Percentiles rank a stretch among this genome's conserved stretches.
Evolutionary conservation across 2,113 vertebrate genomes (phyloP).

Genomic region (Hippoglossus stenolepis): DNA sequence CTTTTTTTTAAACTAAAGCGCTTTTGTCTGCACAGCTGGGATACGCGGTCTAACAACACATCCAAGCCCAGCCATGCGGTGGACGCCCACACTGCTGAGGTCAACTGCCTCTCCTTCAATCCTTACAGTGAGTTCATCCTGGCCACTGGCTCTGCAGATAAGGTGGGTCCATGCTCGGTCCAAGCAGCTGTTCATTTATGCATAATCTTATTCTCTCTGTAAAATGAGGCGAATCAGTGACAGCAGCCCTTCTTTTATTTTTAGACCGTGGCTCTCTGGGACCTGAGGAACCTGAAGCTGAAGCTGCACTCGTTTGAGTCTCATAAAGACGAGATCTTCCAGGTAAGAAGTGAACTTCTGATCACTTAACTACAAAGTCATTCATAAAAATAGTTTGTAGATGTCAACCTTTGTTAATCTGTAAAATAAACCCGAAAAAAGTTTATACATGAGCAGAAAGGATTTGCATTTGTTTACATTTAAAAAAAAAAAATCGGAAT

Average conservation of each 20-base stretch:
- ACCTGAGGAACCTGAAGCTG: constrained; percentile 95
- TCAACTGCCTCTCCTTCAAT: constrained; percentile 98
- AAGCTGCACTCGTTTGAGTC: constrained; percentile 99
- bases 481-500: no score
- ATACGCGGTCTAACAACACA: constrained; percentile 97
- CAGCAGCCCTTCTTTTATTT: constrained; percentile 10
- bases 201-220: neutral
- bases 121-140: constrained; percentile 98
- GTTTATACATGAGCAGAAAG: neutral
- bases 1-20: constrained; percentile 13
- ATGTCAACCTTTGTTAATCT: neutral
- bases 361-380: neutral
- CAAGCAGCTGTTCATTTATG: neutral
- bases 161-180: constrained; percentile 78
- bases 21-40: constrained; percentile 87
- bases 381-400: neutral
- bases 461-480: no score
- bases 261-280: constrained; percentile 97
- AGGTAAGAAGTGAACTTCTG: constrained; percentile 82
- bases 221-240: neutral
- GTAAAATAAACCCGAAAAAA: neutral
- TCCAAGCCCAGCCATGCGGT: constrained; percentile 98
- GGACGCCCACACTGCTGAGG: constrained; percentile 97
- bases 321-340: constrained; percentile 99
- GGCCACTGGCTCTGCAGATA: constrained; percentile 96